Base-by-base conservation (phyloP, 2,113 vertebrate genomes). In the Melanotaenia duboulayi region DNA sequence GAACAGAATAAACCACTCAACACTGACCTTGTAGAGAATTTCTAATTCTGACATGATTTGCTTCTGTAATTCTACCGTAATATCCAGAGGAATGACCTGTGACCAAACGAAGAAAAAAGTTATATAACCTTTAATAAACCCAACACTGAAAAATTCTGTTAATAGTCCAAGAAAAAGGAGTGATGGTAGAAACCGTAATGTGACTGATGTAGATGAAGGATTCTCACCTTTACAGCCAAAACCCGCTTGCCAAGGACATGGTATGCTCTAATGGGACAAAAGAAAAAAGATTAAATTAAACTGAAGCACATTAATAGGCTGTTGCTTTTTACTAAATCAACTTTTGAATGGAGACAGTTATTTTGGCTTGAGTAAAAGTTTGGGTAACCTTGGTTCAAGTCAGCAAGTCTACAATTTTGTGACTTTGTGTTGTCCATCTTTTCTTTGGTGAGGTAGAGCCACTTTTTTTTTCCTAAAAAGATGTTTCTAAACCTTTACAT, bases 31-130 rank as follows among this genome's bases (percentile, higher is more conserved):
- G 87, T 99, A 99, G 79, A 99, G 97, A 77, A 99, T 99, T 92
- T 99, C 97, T 89, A 99, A 90, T 85, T 99, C 97, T 0, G 97
- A 99, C 97, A 99, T 99, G 76, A 99, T 99, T 90, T 99, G 97
- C 84, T 97, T 99, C 92, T 99, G 97, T 76, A 99, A 93, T 50
- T 99, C 97, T 93, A 96, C 94, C 4, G 97, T 99, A 90, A 99
- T 99, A 78, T 99, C 97, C 84, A 99, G 90, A 20, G 96, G 95
- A 85, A 99, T 99, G 74, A 99, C 96, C 97, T 99, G 88, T 20
- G 85, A 83, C 57, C 74, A 86, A 64, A 87, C 8, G 7, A 7
- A 0, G 13, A 24, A n/a, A 16, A 13, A 19, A 19, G 19, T 48
- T 4, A 22, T 10, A 22, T 5, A 37, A 8, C 6, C 5, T 57